Base-by-base conservation (phyloP, 2,113 vertebrate species). In the Lamprotornis superbus region DNA sequence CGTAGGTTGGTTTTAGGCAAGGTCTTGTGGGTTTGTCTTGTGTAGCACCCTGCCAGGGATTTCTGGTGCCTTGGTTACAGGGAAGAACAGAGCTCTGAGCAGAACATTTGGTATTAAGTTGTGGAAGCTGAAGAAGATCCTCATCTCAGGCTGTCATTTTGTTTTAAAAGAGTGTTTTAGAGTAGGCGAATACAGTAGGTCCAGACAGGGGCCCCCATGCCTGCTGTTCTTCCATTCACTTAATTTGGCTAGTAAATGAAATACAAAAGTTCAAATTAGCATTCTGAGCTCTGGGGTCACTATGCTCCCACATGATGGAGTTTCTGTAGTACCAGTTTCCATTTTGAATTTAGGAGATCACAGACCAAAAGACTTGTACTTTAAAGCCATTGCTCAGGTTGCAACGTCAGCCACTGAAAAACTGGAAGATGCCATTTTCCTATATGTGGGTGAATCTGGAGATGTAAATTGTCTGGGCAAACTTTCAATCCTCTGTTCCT, bases 1-100 rank as follows among this genome's bases (percentile, higher is more conserved):
- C 8, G 60, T 92, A 67, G 93, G 90, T 5, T 94, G 93, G 69
- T 86, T 93, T 95, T 93, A 76, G 90, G 86, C 80, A 78, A 91
- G 56, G 93, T 94, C 80, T 78, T 78, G 79, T 86, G 91, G 68
- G 61, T 90, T 93, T 84, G 80, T 42, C 39, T 81, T 87, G 55
- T n/a, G 68, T 81, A 83, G 93, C 91, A 87, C 53, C 52, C 40
- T 92, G 94, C 83, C 94, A 92, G 85, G 71, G 70, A 70, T 93
- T 96, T 88, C 79, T 83, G 59, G n/a, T 80, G 91, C 31, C 2
- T 65, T 64, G 28, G 50, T 59, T 90, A 42, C 31, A 46, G 67
- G 68, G 83, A 93, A 64, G 56, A 93, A 69, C 35, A 10, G 46
- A 80, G 83, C 52, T 87, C 59, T 83, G 56, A 81, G 86, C 88